Evolutionary conservation across 2,888 invertebrate species (phyloP).

Genomic region (Folsomia manolachei): DNA sequence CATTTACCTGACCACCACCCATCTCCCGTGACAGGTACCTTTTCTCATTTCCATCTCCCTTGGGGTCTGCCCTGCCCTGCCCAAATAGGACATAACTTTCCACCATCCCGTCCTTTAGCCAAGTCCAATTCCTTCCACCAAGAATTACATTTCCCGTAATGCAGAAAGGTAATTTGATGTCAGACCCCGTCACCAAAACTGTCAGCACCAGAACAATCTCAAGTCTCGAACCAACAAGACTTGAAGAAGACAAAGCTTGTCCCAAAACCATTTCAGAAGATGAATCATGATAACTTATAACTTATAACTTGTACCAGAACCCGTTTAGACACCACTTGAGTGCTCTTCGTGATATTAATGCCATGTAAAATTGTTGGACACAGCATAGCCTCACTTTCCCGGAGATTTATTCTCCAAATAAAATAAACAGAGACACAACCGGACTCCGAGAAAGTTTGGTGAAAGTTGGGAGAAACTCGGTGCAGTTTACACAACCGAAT

Average conservation of each 20-base stretch:
- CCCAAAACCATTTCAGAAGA: too few relatives aligned
- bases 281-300: slow-evolving; percentile 2
- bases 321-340: slow-evolving; percentile 5
- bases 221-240: not conserved
- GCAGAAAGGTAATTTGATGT: not conserved
- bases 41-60: too few relatives aligned
- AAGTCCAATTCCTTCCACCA: too few relatives aligned
- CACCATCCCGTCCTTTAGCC: too few relatives aligned
- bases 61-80: too few relatives aligned
- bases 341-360: not conserved
- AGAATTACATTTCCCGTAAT: too few relatives aligned
- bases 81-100: too few relatives aligned
- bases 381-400: not conserved
- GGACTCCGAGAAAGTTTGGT: not conserved
- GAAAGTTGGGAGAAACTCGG: not conserved
- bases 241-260: too few relatives aligned
- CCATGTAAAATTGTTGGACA: not conserved
- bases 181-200: not conserved
- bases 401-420: not conserved
- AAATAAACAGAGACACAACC: not conserved
- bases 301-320: not conserved
- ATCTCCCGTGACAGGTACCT: too few relatives aligned
- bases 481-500: slow-evolving; percentile 26
- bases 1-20: too few relatives aligned
- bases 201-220: not conserved